Evolutionary conservation across 1,140 invertebrate species (phyloP).

Genomic region (Drosophila rufa): DNA sequence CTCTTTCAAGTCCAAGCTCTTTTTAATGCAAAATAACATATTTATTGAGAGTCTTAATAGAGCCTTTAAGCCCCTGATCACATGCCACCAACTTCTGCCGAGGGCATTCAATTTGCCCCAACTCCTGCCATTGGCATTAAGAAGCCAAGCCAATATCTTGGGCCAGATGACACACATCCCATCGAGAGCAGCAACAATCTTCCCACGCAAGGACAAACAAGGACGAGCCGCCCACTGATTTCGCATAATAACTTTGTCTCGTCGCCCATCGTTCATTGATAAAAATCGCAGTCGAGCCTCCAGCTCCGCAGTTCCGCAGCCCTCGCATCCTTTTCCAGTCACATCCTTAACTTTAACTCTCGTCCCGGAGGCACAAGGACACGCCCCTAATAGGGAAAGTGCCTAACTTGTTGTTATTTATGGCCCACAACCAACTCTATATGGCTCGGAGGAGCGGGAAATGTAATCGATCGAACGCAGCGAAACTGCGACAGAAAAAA

Average conservation of each 20-base stretch:
- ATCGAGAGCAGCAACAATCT: conserved; percentile 31
- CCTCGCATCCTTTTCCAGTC: conserved; percentile 10
- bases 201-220: conserved; percentile 33
- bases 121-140: not conserved
- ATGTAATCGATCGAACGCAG: conserved; percentile 36
- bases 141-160: conserved; percentile 3
- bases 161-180: conserved; percentile 20
- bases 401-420: conserved; percentile 50
- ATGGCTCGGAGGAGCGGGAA: not conserved
- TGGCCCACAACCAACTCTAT: conserved; percentile 12
- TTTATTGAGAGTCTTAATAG: not conserved
- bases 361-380: conserved; percentile 1
- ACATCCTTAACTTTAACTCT: conserved; percentile 15
- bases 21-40: not conserved
- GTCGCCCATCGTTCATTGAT: conserved; percentile 72
- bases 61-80: conserved; percentile 8
- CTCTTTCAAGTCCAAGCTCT: not conserved
- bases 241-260: conserved; percentile 46
- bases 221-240: conserved; percentile 14
- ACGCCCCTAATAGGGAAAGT: conserved; percentile 29
- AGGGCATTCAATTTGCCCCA: conserved; percentile 6
- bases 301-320: not conserved
- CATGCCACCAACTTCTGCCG: not conserved
- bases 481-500: conserved; percentile 28
- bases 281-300: conserved; percentile 55